A percentile compares a stretch with the other conserved stretches of the same genome.
phyloP scores from a whole-genome alignment of 2,888 invertebrate genomes.

The Conistra vaccinii region DNA sequence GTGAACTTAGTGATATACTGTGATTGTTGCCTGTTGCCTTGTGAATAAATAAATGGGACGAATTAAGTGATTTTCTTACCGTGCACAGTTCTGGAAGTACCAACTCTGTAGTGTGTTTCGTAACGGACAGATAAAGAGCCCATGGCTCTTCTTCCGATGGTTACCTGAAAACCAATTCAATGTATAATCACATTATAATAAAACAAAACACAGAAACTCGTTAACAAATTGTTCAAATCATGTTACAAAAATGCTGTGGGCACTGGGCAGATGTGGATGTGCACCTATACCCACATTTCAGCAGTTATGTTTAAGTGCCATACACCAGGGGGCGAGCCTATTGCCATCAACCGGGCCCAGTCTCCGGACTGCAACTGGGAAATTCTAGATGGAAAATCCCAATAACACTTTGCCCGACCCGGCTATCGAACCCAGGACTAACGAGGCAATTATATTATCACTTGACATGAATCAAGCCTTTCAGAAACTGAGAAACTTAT shows the following conservation, averaged over 20 bases:
- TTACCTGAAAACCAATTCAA: slow-evolving; percentile 73
- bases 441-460: not conserved
- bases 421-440: not conserved
- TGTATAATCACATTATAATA: not conserved
- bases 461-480: not conserved
- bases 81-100: slow-evolving; percentile 90
- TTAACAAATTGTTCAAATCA: not conserved
- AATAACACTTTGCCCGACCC: not conserved
- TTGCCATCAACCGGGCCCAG: not conserved
- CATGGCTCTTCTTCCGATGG: slow-evolving; percentile 87
- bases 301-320: not conserved
- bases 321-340: not conserved
- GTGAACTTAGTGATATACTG: no score
- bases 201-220: not conserved
- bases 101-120: slow-evolving; percentile 91
- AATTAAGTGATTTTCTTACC: slow-evolving; percentile 83
- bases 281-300: not conserved
- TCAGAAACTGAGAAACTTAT: not conserved
- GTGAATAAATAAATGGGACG: no score
- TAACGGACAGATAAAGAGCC: slow-evolving; percentile 89
- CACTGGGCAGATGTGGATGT: no score
- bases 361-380: not conserved
- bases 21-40: no score
- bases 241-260: no score
- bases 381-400: not conserved